Conservation (phyloP, 2,888 invertebrate species). For the Tenthredo scrophulariae region DNA sequence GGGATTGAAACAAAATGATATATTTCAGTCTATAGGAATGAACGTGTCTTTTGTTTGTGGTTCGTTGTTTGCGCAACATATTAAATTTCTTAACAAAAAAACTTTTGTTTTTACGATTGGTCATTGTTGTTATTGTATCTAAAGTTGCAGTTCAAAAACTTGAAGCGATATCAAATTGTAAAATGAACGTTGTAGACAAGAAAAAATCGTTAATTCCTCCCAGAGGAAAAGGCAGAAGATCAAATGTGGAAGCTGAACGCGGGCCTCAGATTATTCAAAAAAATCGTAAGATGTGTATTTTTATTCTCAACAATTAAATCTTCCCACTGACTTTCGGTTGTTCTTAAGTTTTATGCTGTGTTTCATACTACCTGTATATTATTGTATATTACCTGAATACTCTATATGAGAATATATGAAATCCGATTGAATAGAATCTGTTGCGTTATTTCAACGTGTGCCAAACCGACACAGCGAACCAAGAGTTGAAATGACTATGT, state of each 20-base stretch:
- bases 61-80: not conserved
- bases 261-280: constrained; percentile 59
- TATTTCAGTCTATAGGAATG: too few relatives aligned
- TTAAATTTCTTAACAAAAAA: not conserved
- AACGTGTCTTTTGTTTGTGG: too few relatives aligned
- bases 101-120: not conserved
- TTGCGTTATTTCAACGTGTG: constrained; percentile 53
- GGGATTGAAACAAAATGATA: too few relatives aligned
- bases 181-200: constrained; percentile 68
- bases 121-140: not conserved
- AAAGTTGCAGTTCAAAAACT: not conserved
- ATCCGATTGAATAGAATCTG: constrained; percentile 13
- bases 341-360: too few relatives aligned
- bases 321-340: not conserved
- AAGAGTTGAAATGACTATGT: not conserved
- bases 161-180: not conserved
- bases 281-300: constrained; percentile 61
- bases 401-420: too few relatives aligned
- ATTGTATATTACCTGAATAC: too few relatives aligned
- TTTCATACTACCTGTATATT: too few relatives aligned
- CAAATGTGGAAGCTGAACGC: constrained; percentile 52
- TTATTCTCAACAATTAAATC: not conserved
- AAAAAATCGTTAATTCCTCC: constrained; percentile 48
- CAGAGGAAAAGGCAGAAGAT: constrained; percentile 57
- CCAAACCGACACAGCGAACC: not conserved